Evolutionary conservation across 2,797 vertebrate species (phyloP).

Genomic region (Microtus californicus): DNA sequence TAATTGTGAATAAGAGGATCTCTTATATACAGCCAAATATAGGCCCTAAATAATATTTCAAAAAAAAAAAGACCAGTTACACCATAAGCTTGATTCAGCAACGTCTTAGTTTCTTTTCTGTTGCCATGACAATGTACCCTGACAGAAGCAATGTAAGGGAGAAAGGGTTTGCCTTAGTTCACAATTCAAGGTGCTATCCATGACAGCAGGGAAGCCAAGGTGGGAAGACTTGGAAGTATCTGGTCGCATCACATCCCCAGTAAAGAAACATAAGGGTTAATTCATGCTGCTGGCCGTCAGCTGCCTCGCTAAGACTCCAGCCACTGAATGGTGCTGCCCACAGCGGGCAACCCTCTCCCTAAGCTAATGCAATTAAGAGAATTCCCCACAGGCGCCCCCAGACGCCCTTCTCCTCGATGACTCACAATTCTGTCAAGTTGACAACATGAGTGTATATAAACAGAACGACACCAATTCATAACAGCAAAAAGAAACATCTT

Average conservation of each 20-base stretch:
- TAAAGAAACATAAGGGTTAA: not conserved
- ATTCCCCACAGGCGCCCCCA: not conserved
- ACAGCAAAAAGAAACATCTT: not conserved
- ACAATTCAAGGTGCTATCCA: not conserved
- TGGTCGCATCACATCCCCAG: not conserved
- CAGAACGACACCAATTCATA: not conserved
- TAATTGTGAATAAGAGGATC: not conserved
- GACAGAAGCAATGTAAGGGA: not conserved
- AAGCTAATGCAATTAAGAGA: not conserved
- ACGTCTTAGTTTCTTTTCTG: not conserved
- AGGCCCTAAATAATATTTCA: not conserved
- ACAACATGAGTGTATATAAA: not conserved
- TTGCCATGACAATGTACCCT: not conserved
- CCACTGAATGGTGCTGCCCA: not conserved
- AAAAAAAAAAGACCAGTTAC: not conserved
- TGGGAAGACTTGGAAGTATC: not conserved
- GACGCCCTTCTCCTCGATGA: not conserved
- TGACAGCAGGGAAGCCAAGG: not conserved
- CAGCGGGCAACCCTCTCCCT: not conserved
- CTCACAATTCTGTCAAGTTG: not conserved
- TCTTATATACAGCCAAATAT: not conserved
- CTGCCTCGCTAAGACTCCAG: not conserved
- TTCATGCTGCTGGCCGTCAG: not conserved
- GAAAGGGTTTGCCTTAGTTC: not conserved
- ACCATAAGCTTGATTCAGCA: not conserved